A percentile compares a stretch with the other conserved stretches of the same genome.
Evolutionary conservation across 2,797 vertebrate genomes (phyloP).

Genomic region (Scyliorhinus canicula): DNA sequence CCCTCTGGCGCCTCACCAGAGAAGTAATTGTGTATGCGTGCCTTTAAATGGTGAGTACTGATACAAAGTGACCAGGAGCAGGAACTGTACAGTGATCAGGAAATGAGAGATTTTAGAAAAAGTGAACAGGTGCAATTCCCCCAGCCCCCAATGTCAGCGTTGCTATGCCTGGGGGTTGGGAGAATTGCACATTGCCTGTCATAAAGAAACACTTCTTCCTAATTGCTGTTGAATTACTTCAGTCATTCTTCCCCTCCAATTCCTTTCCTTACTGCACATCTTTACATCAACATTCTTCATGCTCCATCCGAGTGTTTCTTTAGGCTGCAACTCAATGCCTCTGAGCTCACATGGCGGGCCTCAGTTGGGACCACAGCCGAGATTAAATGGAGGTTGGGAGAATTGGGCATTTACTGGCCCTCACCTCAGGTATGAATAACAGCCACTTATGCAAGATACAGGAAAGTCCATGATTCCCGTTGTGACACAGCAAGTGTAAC

Average conservation of each 20-base stretch:
- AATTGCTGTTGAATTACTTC: background rate
- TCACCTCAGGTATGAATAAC: background rate
- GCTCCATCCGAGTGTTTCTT: background rate
- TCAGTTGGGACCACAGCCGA: background rate
- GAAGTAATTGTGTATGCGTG: background rate
- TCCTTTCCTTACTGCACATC: background rate
- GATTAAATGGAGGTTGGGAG: background rate
- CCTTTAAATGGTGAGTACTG: background rate
- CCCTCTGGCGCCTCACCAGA: no score
- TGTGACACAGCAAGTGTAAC: background rate
- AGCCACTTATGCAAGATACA: background rate
- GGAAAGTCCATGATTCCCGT: background rate
- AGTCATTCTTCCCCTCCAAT: background rate
- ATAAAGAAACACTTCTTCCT: background rate
- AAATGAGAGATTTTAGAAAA: no score
- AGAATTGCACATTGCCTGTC: no score
- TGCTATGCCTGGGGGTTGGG: no score
- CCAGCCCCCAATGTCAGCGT: background rate
- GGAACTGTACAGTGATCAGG: background rate
- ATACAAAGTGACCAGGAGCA: background rate
- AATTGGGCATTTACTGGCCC: background rate
- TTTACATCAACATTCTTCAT: background rate
- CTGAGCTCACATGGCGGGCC: no score
- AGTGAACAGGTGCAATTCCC: background rate
- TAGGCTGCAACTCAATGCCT: background rate